Evolutionary conservation across 2,113 vertebrate species (phyloP), one percentile per base, ranked within the genome.

Genomic region (Alosa alosa): DNA sequence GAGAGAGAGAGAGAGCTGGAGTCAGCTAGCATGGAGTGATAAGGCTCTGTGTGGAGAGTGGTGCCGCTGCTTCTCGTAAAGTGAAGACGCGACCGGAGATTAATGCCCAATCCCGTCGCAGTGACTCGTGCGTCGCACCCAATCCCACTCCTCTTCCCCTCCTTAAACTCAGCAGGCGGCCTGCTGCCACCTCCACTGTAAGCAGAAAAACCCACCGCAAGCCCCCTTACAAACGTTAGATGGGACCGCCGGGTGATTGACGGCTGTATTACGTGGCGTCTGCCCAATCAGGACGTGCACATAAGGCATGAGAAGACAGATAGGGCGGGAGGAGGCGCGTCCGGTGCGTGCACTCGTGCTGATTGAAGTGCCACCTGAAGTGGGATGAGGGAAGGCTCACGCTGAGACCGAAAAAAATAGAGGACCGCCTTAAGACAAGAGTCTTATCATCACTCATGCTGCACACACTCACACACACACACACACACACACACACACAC

Each of bases 91-190:
- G 57, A 64, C 15, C 3, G 15, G 57, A 64, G 22, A 64, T 64
- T 64, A 64, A 64, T 64, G 57, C 22, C 4, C 57, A 64, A 64
- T 64, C 57, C 20, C 6, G 0, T 5, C 57, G 9, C 57, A 64
- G 20, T n/a, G 0, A 64, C 57, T n/a, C 57, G n/a, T 20, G 4
- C 57, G 57, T 4, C 57, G 20, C 22, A 64, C 9, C 57, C 57
- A 64, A 8, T 64, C 57, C 57, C 57, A 25, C 22, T n/a, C 22
- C 57, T 64, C 57, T n/a, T 9, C 5, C 22, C 22, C 2, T 22
- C 57, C 57, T 64, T 64, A 64, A n/a, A 64, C 57, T n/a, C 57
- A 64, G 57, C 57, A 64, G 57, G 57, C 9, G 57, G 57, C 57
- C 52, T 0, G 22, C 22, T 1, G 22, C 6, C 57, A n/a, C 22